Percentiles rank a stretch among this genome's conserved stretches.
phyloP scores from a whole-genome alignment of 2,888 invertebrate species.

The Sclerodermus sp. region DNA sequence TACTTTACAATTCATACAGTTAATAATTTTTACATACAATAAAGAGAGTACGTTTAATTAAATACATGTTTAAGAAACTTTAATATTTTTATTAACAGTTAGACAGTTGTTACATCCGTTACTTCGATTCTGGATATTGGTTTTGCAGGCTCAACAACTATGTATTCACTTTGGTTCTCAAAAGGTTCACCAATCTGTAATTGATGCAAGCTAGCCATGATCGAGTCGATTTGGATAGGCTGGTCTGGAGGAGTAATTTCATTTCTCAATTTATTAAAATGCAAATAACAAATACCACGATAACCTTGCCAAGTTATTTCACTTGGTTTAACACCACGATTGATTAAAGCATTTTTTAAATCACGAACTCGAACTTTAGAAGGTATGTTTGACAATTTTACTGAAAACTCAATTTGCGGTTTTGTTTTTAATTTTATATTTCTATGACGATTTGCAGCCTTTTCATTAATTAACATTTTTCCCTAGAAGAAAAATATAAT shows the following conservation, averaged over 20 bases:
- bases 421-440: constrained; percentile 45
- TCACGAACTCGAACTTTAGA: constrained; percentile 73
- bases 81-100: constrained; percentile 5
- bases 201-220: constrained; percentile 59
- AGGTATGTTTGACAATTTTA: constrained; percentile 72
- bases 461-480: constrained; percentile 57
- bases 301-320: constrained; percentile 71
- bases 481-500: constrained; percentile 46
- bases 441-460: constrained; percentile 26
- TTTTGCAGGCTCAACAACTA: constrained; percentile 58
- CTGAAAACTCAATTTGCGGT: constrained; percentile 63
- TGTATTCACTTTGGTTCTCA: constrained; percentile 31
- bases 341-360: constrained; percentile 71
- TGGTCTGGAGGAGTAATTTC: constrained; percentile 33
- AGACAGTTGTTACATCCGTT: constrained; percentile 60
- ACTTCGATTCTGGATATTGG: constrained; percentile 61
- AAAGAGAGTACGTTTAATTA: no score
- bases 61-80: no score
- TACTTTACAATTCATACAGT: no score
- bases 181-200: constrained; percentile 47
- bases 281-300: constrained; percentile 71
- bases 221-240: constrained; percentile 58
- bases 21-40: no score
- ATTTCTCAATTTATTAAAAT: constrained; percentile 67
- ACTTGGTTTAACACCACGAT: constrained; percentile 75